Conservation (phyloP, 2,888 invertebrate species). For the Synergus gifuensis region DNA sequence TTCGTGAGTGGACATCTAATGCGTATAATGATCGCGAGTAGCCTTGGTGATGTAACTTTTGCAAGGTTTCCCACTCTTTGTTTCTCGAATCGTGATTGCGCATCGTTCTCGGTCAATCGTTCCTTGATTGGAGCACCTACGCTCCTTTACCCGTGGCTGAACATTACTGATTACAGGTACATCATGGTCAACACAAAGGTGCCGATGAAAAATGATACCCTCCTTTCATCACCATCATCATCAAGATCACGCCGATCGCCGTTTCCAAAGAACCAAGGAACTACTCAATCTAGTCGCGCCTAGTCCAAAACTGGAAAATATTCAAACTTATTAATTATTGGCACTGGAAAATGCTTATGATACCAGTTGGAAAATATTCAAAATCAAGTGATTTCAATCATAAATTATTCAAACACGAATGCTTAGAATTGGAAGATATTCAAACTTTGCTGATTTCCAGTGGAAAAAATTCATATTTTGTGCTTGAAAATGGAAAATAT, state of each 20-base stretch:
- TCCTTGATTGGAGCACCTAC: slow-evolving; percentile 50
- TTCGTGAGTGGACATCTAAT: slow-evolving; percentile 30
- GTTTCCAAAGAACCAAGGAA: not conserved
- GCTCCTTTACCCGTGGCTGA: slow-evolving; percentile 2
- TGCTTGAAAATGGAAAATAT: no score
- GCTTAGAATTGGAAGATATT: no score
- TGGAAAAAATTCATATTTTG: no score
- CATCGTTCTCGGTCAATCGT: slow-evolving; percentile 55
- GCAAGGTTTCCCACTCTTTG: slow-evolving; percentile 70
- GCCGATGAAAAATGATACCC: slow-evolving; percentile 13
- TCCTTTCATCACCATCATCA: not conserved
- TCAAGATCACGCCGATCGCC: not conserved
- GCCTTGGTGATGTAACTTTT: slow-evolving; percentile 75
- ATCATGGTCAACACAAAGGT: slow-evolving; percentile 3
- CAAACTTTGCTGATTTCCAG: no score
- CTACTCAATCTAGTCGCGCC: not conserved
- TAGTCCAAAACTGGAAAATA: no score
- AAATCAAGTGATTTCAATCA: no score
- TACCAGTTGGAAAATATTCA: no score
- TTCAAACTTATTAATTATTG: no score
- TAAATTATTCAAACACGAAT: no score
- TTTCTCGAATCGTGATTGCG: slow-evolving; percentile 55
- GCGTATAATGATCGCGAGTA: slow-evolving; percentile 49
- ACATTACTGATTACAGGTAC: slow-evolving; percentile 25
- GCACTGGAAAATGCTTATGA: no score